A percentile compares a stretch with the other conserved stretches of the same genome.
These are phyloP conservation scores for Irena cyanogastra DNA, from an alignment of 2,113 vertebrate species.

Conservation along the genomic window DNA sequence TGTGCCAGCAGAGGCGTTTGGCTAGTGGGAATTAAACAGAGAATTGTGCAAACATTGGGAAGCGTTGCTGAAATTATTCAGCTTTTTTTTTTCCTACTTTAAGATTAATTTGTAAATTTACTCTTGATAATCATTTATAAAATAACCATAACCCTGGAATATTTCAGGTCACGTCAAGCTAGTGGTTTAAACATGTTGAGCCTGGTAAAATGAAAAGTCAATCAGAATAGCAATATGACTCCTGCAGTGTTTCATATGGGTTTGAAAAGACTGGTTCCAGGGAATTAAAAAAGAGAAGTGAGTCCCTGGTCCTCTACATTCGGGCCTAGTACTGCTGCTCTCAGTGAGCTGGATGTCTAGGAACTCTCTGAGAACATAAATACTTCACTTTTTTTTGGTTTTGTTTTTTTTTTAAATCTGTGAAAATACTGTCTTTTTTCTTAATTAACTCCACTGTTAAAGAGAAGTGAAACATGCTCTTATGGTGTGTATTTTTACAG, in stretches of 20 bases:
- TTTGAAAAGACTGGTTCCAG: background rate
- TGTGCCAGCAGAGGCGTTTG: background rate
- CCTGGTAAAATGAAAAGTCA: slow-evolving; percentile 2
- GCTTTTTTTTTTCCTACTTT: background rate
- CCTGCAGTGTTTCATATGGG: background rate
- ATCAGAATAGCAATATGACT: background rate
- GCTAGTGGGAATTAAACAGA: slow-evolving; percentile 27
- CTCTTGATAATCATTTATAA: slow-evolving; percentile 40
- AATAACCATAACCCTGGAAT: slow-evolving; percentile 3
- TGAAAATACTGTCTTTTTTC: background rate
- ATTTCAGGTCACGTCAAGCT: background rate
- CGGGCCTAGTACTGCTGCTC: background rate
- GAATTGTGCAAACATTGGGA: slow-evolving; percentile 38
- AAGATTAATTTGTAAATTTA: slow-evolving; percentile 60
- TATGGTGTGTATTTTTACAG: slow-evolving; percentile 55
- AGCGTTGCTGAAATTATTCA: background rate
- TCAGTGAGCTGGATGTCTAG: background rate
- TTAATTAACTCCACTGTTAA: slow-evolving; percentile 25
- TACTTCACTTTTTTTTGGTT: background rate
- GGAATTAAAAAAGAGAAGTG: background rate
- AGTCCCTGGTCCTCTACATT: background rate
- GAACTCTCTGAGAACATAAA: background rate
- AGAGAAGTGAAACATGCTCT: slow-evolving; percentile 32
- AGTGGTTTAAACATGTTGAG: background rate
- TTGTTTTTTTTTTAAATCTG: background rate